Base-by-base conservation (phyloP, 2,113 vertebrate species). In the Fregetta grallaria region DNA sequence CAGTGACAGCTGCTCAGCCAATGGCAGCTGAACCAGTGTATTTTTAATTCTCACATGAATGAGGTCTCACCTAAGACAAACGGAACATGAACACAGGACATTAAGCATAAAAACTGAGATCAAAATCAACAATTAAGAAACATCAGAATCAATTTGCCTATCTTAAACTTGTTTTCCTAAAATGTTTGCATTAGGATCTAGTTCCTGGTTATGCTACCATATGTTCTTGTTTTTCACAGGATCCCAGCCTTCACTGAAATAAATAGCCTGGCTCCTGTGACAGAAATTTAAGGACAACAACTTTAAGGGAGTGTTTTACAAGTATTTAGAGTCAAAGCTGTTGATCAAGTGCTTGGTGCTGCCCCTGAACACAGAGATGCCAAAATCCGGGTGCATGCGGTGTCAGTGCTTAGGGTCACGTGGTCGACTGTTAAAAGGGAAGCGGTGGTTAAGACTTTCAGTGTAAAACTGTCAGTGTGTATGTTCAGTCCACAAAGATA, bases 161-260 rank as follows among this genome's bases (percentile, higher is more conserved):
- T 61, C 81, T 84, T 42, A 72, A 88, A 70, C 23, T 88, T 63
- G 30, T 59, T 90, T 92, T 70, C 58, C 38, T 88, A 56, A 36
- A 22, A 68, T 15, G 16, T 71, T 90, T 74, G 63, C 63, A 74
- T 74, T 81, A 84, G 52, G 61, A 88, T 56, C 44, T 42, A 22
- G 47, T 55, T 90, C 52, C 82, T 63, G 65, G 47, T 86, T 61
- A 74, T 10, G 15, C 63, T 50, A 52, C 72, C 53, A 62, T 32
- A 66, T 66, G 45, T 44, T 83, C 42, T 65, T 93, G 56, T 86
- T 88, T 94, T 86, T 88, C 59, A 80, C 44, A 83, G 68, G 67
- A 76, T 58, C 44, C 26, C 53, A 82, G 1, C 29, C 38, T 76
- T 55, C 22, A 32, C 1, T 86, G 72, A 42, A 88, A 53, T 15